These are phyloP conservation scores for Sminthurinus signatus DNA, from an alignment of 1,140 invertebrate species.

Conservation along the genomic window DNA sequence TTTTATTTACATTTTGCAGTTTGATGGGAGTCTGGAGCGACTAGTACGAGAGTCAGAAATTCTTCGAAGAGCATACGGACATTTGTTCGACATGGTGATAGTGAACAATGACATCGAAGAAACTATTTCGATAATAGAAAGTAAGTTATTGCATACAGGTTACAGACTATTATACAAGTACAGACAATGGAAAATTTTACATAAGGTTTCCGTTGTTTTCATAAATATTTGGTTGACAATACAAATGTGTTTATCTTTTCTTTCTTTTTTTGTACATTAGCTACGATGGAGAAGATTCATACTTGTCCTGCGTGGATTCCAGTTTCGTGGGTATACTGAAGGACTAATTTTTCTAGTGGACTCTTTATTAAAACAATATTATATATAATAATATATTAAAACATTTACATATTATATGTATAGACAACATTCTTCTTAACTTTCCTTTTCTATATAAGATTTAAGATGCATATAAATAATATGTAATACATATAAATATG, in stretches of 20 bases:
- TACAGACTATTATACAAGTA: no score
- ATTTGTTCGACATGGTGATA: conserved; percentile 96
- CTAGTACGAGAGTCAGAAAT: conserved; percentile 93
- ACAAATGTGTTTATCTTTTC: no score
- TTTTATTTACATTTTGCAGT: no score
- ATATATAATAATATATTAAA: no score
- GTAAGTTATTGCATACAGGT: no score
- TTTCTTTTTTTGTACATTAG: no score
- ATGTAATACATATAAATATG: no score
- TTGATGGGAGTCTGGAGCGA: conserved; percentile 91
- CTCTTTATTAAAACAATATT: no score
- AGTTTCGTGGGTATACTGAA: conserved; percentile 70
- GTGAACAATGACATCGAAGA: conserved; percentile 98
- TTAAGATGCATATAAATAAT: no score
- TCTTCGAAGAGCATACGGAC: conserved; percentile 89
- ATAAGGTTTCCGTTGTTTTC: no score
- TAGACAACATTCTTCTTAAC: background rate
- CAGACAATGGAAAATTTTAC: no score
- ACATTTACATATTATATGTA: background rate
- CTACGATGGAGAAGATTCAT: conserved; percentile 80
- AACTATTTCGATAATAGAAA: conserved; percentile 56
- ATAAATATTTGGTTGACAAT: no score
- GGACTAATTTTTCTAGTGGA: background rate
- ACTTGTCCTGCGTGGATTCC: conserved; percentile 81
- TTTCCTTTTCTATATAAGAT: background rate